These are phyloP conservation scores for Choloepus hoffmanni DNA, from an alignment of 2,113 vertebrate species.

Conservation along the genomic window DNA sequence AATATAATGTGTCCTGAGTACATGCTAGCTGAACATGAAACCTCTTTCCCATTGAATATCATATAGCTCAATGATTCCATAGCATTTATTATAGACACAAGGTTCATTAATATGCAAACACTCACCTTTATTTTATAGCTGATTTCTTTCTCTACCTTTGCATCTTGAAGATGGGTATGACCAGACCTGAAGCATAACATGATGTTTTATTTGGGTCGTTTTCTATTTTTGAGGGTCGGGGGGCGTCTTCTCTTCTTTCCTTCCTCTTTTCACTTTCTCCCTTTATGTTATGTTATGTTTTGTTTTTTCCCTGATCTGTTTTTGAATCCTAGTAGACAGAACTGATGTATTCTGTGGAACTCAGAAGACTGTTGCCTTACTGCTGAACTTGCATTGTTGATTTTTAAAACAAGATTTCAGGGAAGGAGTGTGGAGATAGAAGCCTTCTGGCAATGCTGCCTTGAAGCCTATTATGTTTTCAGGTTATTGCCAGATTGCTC, in stretches of 20 bases:
- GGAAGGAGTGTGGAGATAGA: background rate
- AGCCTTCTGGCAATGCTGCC: slow-evolving; percentile 65
- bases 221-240: background rate
- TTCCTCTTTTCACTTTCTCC: slow-evolving; percentile 30
- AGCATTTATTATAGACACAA: slow-evolving; percentile 21
- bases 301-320: slow-evolving; percentile 27
- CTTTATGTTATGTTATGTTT: background rate
- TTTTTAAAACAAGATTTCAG: slow-evolving; percentile 42
- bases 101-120: slow-evolving; percentile 63
- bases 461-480: slow-evolving; percentile 67
- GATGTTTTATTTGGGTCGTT: slow-evolving; percentile 7
- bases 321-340: slow-evolving; percentile 66
- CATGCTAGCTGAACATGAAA: slow-evolving; percentile 64
- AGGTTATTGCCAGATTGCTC: slow-evolving; percentile 65
- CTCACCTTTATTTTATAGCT: slow-evolving; percentile 58
- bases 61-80: background rate
- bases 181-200: slow-evolving; percentile 64
- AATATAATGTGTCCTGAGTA: slow-evolving; percentile 76
- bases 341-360: slow-evolving; percentile 68
- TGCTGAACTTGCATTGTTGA: slow-evolving; percentile 47
- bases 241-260: background rate
- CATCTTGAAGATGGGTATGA: slow-evolving; percentile 67
- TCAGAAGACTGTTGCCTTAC: slow-evolving; percentile 51
- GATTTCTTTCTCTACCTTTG: slow-evolving; percentile 60
- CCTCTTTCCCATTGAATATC: slow-evolving; percentile 27